These are phyloP conservation scores for Tragelaphus imberbis DNA, from an alignment of 2,113 vertebrate genomes.

Conservation along the genomic window DNA sequence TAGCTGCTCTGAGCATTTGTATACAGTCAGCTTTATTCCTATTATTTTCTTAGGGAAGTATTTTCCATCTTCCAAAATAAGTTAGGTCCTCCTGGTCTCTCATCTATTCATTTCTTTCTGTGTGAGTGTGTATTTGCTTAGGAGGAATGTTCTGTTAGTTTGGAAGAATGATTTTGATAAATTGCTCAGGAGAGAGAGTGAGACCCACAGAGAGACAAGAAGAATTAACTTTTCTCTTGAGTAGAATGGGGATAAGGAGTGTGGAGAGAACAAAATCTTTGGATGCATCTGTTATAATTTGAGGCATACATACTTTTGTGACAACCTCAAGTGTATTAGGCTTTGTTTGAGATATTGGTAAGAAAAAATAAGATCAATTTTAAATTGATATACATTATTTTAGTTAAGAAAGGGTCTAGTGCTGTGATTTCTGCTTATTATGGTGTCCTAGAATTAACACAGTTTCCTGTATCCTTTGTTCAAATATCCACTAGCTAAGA, in stretches of 20 bases:
- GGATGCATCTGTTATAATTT: background rate
- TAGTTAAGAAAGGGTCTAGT: background rate
- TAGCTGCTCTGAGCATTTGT: background rate
- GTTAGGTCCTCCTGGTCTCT: background rate
- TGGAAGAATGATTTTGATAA: slow-evolving; percentile 31
- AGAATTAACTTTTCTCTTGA: background rate
- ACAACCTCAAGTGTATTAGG: background rate
- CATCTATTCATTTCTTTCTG: background rate
- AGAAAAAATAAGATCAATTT: background rate
- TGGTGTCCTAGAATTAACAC: background rate
- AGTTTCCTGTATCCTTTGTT: background rate
- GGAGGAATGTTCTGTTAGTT: background rate
- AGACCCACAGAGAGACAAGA: background rate
- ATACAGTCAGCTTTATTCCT: background rate
- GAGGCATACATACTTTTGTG: background rate
- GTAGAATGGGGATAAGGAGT: background rate
- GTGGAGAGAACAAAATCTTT: background rate
- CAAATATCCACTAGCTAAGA: background rate
- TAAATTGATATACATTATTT: background rate
- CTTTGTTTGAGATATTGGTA: background rate
- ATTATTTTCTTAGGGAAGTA: background rate
- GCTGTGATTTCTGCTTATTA: background rate
- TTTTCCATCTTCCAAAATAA: background rate
- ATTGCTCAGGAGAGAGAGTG: background rate
- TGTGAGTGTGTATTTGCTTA: background rate